A percentile compares a stretch with the other conserved stretches of the same genome.
These are phyloP conservation scores for Miniopterus natalensis DNA, from an alignment of 2,113 vertebrate species.

Conservation along the genomic window DNA sequence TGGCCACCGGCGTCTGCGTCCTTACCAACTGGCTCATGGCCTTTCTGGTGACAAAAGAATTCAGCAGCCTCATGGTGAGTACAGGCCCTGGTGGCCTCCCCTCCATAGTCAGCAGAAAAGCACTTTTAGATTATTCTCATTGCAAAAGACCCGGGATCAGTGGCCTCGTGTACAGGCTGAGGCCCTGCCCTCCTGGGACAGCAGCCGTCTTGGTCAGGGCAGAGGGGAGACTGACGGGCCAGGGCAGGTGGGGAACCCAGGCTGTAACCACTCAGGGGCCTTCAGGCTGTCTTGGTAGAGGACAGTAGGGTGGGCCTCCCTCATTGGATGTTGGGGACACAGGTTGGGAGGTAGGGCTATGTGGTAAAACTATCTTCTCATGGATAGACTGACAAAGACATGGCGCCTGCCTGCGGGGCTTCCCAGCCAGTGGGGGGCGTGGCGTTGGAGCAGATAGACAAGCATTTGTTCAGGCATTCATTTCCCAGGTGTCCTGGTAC, in stretches of 20 bases:
- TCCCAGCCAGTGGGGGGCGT: background rate
- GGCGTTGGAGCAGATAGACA: background rate
- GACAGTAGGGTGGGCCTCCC: background rate
- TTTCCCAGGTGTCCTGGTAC: background rate
- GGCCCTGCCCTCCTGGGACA: background rate
- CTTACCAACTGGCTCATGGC: constrained; percentile 94
- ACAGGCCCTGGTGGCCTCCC: background rate
- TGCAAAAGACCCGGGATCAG: background rate
- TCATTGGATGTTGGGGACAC: rapidly evolving
- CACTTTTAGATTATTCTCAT: background rate
- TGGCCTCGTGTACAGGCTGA: background rate
- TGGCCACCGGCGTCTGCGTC: constrained; percentile 91
- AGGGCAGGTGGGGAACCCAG: no score
- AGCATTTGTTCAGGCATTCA: background rate
- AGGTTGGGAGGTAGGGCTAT: background rate
- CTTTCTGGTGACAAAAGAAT: constrained; percentile 93
- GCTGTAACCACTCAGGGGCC: background rate
- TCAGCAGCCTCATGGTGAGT: constrained; percentile 92
- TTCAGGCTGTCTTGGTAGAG: background rate
- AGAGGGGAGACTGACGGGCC: background rate
- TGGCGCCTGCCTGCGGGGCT: background rate
- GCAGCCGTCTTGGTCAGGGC: background rate
- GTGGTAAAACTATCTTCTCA: background rate
- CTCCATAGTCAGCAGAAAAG: rapidly evolving
- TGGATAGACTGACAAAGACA: background rate